Percentiles rank a stretch among this genome's conserved stretches.
These are phyloP conservation scores for Thereva nobilitata DNA, from an alignment of 2,888 invertebrate species.

Conservation along the genomic window DNA sequence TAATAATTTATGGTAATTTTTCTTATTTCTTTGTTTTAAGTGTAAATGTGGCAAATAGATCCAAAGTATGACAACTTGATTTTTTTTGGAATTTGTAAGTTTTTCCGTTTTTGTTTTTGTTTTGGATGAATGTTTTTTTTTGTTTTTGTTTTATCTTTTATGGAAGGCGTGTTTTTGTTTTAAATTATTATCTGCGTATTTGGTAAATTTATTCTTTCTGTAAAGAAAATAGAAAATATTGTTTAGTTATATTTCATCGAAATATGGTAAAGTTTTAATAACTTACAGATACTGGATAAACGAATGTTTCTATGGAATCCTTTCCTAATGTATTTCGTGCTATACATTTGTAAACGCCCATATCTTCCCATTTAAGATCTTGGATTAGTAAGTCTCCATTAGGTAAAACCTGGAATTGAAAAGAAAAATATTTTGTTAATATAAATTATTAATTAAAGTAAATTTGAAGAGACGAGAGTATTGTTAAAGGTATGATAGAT, in stretches of 20 bases:
- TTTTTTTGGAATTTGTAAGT: no score
- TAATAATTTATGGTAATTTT: no score
- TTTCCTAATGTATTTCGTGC: slow-evolving; percentile 69
- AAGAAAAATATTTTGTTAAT: not conserved
- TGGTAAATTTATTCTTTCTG: slow-evolving; percentile 34
- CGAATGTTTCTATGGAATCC: slow-evolving; percentile 68
- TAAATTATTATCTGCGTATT: not conserved
- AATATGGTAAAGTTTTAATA: not conserved
- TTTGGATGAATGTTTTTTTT: no score
- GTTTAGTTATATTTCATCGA: slow-evolving; percentile 5
- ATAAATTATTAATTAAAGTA: no score
- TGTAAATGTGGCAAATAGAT: no score
- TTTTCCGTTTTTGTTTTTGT: no score
- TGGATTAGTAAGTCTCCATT: slow-evolving; percentile 78
- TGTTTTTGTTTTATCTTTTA: no score
- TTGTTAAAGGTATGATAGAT: no score
- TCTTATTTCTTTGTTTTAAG: no score
- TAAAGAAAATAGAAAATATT: slow-evolving; percentile 1
- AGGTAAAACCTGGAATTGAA: slow-evolving; percentile 57
- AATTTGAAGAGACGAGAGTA: no score
- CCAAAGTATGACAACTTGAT: no score
- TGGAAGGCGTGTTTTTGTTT: not conserved
- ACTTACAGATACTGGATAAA: slow-evolving; percentile 68
- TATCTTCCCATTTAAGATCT: slow-evolving; percentile 74
- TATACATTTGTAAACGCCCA: slow-evolving; percentile 81